Evolutionary conservation across 2,113 vertebrate genomes (phyloP).

Genomic region (Chunga burmeisteri): DNA sequence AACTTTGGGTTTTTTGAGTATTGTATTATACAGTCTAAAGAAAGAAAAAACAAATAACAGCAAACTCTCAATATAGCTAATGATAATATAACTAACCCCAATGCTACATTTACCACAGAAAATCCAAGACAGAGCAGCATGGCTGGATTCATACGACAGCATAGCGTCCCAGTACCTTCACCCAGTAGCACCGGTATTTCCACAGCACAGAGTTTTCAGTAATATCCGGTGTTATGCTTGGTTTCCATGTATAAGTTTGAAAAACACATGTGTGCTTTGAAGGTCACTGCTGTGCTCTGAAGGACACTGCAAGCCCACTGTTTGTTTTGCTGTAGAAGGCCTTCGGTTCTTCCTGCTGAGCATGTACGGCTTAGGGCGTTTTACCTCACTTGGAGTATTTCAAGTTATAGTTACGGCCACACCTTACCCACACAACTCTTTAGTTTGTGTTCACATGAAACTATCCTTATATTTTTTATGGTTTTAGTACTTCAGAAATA

Average conservation of each 20-base stretch:
- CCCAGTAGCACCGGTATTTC: not conserved
- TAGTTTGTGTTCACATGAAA: not conserved
- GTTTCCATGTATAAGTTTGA: not conserved
- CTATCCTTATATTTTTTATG: not conserved
- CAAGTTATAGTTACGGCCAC: not conserved
- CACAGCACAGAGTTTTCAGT: not conserved
- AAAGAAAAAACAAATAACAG: not conserved
- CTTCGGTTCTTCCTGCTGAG: not conserved
- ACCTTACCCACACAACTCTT: not conserved
- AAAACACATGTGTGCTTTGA: not conserved
- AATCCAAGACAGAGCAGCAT: not conserved
- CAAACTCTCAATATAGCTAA: not conserved
- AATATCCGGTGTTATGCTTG: not conserved
- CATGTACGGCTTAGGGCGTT: not conserved
- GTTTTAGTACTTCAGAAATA: not conserved
- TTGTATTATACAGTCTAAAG: not conserved
- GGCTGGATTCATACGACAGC: not conserved
- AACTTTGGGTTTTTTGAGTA: not conserved
- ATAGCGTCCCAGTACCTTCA: not conserved
- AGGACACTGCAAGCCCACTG: not conserved
- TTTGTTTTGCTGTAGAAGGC: not conserved
- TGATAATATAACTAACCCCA: not conserved
- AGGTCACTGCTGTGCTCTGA: not conserved
- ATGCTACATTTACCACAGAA: not conserved
- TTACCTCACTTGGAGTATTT: not conserved